A percentile compares a stretch with the other conserved stretches of the same genome.
phyloP scores from a whole-genome alignment of 2,797 vertebrate genomes.

The Crenuchus spilurus region DNA sequence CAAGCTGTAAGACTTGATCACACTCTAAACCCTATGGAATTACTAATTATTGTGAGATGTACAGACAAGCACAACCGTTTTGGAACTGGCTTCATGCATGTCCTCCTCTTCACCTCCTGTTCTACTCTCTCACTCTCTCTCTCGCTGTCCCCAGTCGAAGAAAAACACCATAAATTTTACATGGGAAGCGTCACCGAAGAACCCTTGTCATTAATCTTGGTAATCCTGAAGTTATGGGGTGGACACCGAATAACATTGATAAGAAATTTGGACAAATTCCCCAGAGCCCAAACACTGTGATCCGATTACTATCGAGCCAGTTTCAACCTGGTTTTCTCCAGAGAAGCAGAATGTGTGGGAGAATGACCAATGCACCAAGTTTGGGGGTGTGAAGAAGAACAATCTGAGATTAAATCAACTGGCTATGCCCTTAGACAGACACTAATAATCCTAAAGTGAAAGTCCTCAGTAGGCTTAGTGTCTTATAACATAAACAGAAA shows the following conservation, averaged over 20 bases:
- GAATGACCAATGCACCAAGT: background rate
- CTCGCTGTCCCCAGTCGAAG: background rate
- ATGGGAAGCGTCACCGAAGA: slow-evolving; percentile 32
- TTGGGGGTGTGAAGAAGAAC: background rate
- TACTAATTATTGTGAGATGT: background rate
- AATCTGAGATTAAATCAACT: background rate
- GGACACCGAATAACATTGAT: slow-evolving; percentile 42
- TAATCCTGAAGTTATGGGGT: slow-evolving; percentile 44
- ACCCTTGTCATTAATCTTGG: slow-evolving; percentile 54
- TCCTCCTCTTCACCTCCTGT: background rate
- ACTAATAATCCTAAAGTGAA: background rate
- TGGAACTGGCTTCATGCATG: background rate
- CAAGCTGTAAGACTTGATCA: background rate
- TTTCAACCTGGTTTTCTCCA: background rate
- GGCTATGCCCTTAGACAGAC: background rate
- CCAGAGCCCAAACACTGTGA: slow-evolving; percentile 13
- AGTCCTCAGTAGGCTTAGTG: background rate
- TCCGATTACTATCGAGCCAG: slow-evolving; percentile 7
- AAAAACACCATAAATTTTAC: slow-evolving; percentile 40
- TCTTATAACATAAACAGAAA: too few relatives aligned
- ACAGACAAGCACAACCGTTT: background rate
- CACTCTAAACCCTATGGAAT: background rate
- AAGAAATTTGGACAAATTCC: slow-evolving; percentile 44
- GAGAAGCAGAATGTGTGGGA: background rate
- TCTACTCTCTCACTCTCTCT: background rate